Base-by-base conservation (phyloP, 1,140 invertebrate species). In the Megalonaias nervosa region DNA sequence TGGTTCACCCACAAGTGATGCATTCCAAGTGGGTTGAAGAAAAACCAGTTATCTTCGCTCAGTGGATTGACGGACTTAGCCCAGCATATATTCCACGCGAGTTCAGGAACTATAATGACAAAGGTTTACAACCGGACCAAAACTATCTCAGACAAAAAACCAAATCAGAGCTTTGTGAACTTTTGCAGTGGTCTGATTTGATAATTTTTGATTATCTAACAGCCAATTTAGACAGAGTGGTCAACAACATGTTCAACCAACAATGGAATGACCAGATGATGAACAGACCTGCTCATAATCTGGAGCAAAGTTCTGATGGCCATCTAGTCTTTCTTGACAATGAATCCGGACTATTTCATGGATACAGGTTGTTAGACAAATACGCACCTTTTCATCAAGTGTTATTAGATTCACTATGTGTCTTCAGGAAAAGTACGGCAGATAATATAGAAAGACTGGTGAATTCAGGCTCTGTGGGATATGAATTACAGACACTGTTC, bases 181-280 rank as follows among this genome's bases (percentile, higher is more conserved):
- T 97, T 72, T 94, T 95, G 19, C 96, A 97, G 90, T 97, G 96
- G 96, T 96, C 95, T 16, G 96, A 97, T 91, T 91, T 97, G 77
- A 94, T 97, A 65, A 92, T 97, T 59, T 96, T 97, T 89, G 96
- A 97, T 91, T 97, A 97, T 91, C 90, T 97, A 78, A 96, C 95
- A 9, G 96, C 95, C 61, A 97, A 97, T 92, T 91, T 97, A 84
- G 96, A 97, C 91, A 92, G 96, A 65, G 94, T 97, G 81, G 95
- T 97, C 17, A 97, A 97, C 90, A 97, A 97, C 91, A 90, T 97
- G 85, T 96, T 96, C 89, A 97, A 97, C 90, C 94, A 94, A 84
- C 95, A 96, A 90, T 97, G 96, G 96, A 97, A 97, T 91, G 93
- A 94, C 14, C 94, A 95, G 81, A 97, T 97, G 89, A 96, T 97